These are phyloP conservation scores for Coregonus sp. DNA, from an alignment of 2,797 vertebrate genomes.

Conservation along the genomic window DNA sequence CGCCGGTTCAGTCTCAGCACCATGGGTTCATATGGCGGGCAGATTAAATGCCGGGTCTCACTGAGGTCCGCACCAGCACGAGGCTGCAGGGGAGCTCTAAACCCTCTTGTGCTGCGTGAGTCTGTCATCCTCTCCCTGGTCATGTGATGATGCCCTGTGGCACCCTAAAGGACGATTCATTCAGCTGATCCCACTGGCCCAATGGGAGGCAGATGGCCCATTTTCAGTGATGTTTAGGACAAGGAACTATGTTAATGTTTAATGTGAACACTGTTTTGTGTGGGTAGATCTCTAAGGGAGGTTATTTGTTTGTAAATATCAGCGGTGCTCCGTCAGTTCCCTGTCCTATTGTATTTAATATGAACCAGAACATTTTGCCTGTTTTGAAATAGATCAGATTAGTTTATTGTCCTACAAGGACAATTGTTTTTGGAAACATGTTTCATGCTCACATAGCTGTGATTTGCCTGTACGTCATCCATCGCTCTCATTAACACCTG, in stretches of 20 bases:
- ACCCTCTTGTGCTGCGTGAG: background rate
- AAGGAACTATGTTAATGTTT: constrained; percentile 6
- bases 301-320: constrained; percentile 2
- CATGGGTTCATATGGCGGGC: constrained; percentile 68
- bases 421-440: background rate
- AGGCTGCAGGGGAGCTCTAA: constrained; percentile 16
- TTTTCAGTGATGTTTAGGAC: constrained; percentile 24
- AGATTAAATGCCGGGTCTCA: constrained; percentile 52
- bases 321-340: background rate
- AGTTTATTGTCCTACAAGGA: background rate
- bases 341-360: background rate
- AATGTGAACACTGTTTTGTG: background rate
- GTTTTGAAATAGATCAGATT: background rate
- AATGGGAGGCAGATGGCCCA: background rate
- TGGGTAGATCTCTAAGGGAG: background rate
- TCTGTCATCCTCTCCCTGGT: background rate
- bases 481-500: background rate
- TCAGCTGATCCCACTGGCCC: background rate
- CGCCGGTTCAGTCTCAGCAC: constrained; percentile 58
- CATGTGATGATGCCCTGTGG: background rate
- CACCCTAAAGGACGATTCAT: background rate
- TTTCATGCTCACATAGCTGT: background rate
- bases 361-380: background rate
- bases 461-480: background rate
- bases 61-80: constrained; percentile 29